Evolutionary conservation across 2,888 invertebrate genomes (phyloP).

Genomic region (Epinotia brunnichana): DNA sequence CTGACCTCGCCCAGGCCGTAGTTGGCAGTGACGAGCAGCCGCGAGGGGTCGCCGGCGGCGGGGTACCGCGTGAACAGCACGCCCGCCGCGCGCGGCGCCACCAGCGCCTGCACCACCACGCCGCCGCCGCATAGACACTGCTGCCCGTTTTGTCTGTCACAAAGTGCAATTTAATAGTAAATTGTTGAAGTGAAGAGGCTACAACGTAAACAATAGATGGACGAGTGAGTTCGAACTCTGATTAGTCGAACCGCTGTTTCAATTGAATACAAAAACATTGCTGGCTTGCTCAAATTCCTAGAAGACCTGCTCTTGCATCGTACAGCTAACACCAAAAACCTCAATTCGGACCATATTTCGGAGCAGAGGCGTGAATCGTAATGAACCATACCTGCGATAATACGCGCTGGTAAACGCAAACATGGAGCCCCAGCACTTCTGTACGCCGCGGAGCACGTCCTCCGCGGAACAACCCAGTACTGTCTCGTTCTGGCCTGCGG

Average conservation of each 20-base stretch:
- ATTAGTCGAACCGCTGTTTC: too few species aligned
- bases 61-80: slow-evolving; percentile 93
- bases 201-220: too few species aligned
- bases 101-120: slow-evolving; percentile 92
- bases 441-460: slow-evolving; percentile 84
- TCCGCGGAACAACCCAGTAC: slow-evolving; percentile 85
- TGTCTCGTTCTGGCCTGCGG: slow-evolving; percentile 93
- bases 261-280: too few species aligned
- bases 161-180: neutral
- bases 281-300: too few species aligned
- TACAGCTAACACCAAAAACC: too few species aligned
- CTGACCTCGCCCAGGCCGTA: slow-evolving; percentile 92
- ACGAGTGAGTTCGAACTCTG: too few species aligned
- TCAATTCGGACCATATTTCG: too few species aligned
- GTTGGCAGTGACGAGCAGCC: slow-evolving; percentile 89
- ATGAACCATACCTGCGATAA: slow-evolving; percentile 86
- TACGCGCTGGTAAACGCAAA: slow-evolving; percentile 89
- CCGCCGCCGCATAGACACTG: slow-evolving; percentile 87
- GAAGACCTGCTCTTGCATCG: too few species aligned
- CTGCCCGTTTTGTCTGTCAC: slow-evolving; percentile 88
- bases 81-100: slow-evolving; percentile 88
- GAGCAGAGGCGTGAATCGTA: too few species aligned
- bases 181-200: too few species aligned
- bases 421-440: slow-evolving; percentile 92
- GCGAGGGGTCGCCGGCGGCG: slow-evolving; percentile 86